Percentiles rank a stretch among this genome's conserved stretches.
These are phyloP conservation scores for Volucella bombylans DNA, from an alignment of 2,888 invertebrate species.

Conservation along the genomic window DNA sequence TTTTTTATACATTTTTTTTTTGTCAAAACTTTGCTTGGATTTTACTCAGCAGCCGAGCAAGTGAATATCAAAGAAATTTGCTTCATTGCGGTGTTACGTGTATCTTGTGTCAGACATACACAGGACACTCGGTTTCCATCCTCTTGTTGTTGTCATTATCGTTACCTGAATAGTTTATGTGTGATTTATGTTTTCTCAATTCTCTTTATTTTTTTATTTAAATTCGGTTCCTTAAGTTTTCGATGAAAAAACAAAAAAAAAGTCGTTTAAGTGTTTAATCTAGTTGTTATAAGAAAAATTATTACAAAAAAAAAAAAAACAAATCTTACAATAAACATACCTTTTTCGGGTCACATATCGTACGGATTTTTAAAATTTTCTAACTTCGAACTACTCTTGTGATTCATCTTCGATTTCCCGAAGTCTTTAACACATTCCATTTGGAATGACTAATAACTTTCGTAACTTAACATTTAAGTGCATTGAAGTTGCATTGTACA, in stretches of 20 bases:
- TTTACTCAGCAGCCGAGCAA: constrained; percentile 47
- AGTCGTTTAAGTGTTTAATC: constrained; percentile 28
- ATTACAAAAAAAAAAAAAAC: constrained; percentile 26
- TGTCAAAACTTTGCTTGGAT: constrained; percentile 12
- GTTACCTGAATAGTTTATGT: constrained; percentile 69
- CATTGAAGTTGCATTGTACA: constrained; percentile 13
- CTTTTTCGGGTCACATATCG: constrained; percentile 17
- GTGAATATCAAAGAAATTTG: constrained; percentile 76
- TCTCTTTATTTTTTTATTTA: constrained; percentile 16
- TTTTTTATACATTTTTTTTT: background rate
- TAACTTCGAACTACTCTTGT: constrained; percentile 48
- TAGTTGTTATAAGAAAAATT: constrained; percentile 64
- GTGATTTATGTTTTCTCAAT: constrained; percentile 49
- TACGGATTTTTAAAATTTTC: constrained; percentile 52
- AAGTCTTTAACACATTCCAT: constrained; percentile 40
- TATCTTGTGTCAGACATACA: constrained; percentile 81
- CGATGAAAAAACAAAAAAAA: constrained; percentile 17
- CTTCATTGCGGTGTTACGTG: constrained; percentile 83
- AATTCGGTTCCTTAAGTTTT: constrained; percentile 45
- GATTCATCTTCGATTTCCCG: constrained; percentile 47
- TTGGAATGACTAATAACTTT: constrained; percentile 49
- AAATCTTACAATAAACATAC: constrained; percentile 9
- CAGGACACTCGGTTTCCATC: constrained; percentile 74
- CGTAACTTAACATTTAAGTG: constrained; percentile 60
- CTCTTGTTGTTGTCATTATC: constrained; percentile 67